Base-by-base conservation (phyloP, 2,888 invertebrate genomes). In the Chrysotoxum bicinctum region DNA sequence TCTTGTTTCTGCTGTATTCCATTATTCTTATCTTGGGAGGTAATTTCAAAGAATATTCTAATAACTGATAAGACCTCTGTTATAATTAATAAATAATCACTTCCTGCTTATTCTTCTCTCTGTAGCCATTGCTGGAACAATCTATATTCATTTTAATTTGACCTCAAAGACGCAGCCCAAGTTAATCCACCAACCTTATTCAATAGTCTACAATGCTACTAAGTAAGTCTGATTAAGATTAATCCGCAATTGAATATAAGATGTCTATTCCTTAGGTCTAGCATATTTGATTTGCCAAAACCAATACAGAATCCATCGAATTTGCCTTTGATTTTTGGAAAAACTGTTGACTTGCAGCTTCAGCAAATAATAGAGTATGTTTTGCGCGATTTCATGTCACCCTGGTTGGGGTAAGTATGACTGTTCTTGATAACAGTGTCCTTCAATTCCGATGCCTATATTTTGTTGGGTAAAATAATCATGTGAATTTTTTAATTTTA, bases 361-460 rank as follows among this genome's bases (percentile, higher is more conserved):
- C 96, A 97, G 89, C 96, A 97, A 90, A 93, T 98, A 48, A 93
- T 97, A 87, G 97, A 97, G 90, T 94, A 96, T 90, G 93, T 95
- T 43, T 93, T 97, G 50, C 93, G 96, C 88, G 97, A 98, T 91
- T 97, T 96, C 92, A 94, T 98, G 81, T 93, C 94, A 30, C 93
- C 94, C 69, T 97, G 97, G 96, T 92, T 97, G 56, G 94, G 90
- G 91, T 91, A 88, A 78, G 88, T 88, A 26, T 7, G 8, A 8
- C 26, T 26, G 2, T 32, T 56, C 4, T 16, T 16, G 23, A 37
- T 60, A 60, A 21, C 35, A 19, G 8, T 37, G 21, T 40, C 37
- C 14, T 21, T 37, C 12, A n/a, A n/a, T 26, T 19, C 8, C 8
- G 37, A 35, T 19, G n/a, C 14, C 23, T 74, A 56, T 5, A 35